phyloP scores from a whole-genome alignment of 1,140 invertebrate genomes.

The Lethocerus indicus region DNA sequence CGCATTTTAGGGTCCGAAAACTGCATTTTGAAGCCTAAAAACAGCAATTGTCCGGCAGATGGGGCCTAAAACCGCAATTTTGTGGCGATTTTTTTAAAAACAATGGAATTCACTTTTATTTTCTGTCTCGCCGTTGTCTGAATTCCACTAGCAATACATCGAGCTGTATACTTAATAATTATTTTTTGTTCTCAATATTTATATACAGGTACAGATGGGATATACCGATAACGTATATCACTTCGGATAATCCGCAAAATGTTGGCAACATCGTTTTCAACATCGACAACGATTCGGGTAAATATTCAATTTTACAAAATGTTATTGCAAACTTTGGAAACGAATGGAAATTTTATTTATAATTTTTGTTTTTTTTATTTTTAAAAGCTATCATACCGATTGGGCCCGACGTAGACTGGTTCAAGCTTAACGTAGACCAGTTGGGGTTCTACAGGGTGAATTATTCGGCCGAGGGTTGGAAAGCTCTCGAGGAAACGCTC shows the following conservation, averaged over 20 bases:
- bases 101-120: too few relatives aligned
- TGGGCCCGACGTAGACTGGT: not conserved
- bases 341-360: not conserved
- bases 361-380: not conserved
- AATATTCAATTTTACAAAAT: not conserved
- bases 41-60: too few relatives aligned
- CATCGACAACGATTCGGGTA: conserved; percentile 1
- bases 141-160: not conserved
- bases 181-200: not conserved
- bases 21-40: too few relatives aligned
- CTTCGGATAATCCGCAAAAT: conserved; percentile 29
- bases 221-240: conserved; percentile 61
- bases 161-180: not conserved
- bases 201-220: conserved; percentile 58
- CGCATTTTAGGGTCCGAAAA: too few relatives aligned
- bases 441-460: conserved; percentile 41
- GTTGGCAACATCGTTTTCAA: conserved; percentile 1
- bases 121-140: not conserved
- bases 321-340: not conserved
- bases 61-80: too few relatives aligned
- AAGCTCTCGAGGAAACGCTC: conserved; percentile 30
- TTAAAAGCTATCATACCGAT: not conserved
- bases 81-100: too few relatives aligned
- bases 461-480: conserved; percentile 42
- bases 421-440: conserved; percentile 12